phyloP scores from a whole-genome alignment of 2,797 vertebrate genomes.

The Platyrinchus mystaceus region DNA sequence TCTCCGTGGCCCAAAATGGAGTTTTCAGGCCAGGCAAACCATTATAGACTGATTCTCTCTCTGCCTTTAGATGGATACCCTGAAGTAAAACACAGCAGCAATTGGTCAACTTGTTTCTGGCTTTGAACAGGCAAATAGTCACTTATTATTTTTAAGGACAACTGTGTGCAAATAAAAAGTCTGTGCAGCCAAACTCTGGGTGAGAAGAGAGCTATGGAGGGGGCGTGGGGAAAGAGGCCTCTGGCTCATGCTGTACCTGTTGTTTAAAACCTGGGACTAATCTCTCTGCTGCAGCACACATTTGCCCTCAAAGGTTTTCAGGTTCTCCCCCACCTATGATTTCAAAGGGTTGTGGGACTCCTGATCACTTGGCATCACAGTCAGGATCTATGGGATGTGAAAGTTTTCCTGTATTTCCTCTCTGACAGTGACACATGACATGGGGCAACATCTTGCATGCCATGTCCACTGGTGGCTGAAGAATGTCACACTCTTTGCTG shows the following conservation, averaged over 20 bases:
- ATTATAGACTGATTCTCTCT: conserved; percentile 82
- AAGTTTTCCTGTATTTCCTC: background rate
- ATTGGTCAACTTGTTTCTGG: conserved; percentile 75
- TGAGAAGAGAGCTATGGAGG: conserved; percentile 7
- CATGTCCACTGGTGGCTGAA: background rate
- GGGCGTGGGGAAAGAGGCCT: background rate
- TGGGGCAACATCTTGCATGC: rapidly evolving
- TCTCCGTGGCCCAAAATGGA: conserved; percentile 86
- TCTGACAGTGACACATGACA: background rate
- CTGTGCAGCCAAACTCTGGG: conserved; percentile 24
- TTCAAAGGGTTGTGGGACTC: background rate
- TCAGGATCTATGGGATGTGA: rapidly evolving
- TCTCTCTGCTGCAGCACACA: background rate
- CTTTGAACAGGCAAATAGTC: conserved; percentile 73
- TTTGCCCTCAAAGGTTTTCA: background rate
- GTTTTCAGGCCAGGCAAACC: conserved; percentile 90
- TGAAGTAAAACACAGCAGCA: conserved; percentile 74
- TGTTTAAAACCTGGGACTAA: background rate
- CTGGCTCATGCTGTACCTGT: background rate
- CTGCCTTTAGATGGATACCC: conserved; percentile 72
- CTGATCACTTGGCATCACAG: background rate
- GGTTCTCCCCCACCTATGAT: background rate
- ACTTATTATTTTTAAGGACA: conserved; percentile 75
- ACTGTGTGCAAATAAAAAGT: conserved; percentile 67
- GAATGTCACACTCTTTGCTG: background rate